Evolutionary conservation across 2,113 vertebrate genomes (phyloP).

Genomic region (Callipepla squamata): DNA sequence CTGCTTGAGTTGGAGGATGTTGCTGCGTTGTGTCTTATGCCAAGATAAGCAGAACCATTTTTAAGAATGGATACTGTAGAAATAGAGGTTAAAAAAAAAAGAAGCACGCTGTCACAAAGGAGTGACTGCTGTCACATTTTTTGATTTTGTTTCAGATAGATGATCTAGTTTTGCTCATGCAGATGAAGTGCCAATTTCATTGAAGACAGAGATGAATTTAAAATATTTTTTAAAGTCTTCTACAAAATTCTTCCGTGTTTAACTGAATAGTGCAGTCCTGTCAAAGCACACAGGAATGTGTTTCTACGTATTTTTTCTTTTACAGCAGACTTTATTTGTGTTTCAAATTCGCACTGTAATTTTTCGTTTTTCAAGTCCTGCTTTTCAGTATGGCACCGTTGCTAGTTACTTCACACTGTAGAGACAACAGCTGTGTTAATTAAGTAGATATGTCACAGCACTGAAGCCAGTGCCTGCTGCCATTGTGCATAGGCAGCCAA

Average conservation of each 20-base stretch:
- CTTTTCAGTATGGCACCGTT: conserved; percentile 38
- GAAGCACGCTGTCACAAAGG: not conserved
- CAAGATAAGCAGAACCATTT: not conserved
- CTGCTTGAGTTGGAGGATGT: fast-evolving
- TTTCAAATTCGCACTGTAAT: conserved; percentile 10
- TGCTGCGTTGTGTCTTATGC: not conserved
- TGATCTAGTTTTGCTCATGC: not conserved
- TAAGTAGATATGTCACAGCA: conserved; percentile 80
- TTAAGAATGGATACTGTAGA: not conserved
- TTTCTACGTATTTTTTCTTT: conserved; percentile 8
- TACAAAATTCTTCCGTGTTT: fast-evolving
- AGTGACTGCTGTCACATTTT: not conserved
- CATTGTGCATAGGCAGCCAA: conserved; percentile 49
- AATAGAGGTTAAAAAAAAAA: not conserved
- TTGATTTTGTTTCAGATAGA: not conserved
- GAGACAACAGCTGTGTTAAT: conserved; percentile 78
- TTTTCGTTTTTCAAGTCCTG: conserved; percentile 6
- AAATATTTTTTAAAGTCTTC: not conserved
- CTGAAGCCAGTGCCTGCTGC: conserved; percentile 66
- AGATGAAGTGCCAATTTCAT: not conserved
- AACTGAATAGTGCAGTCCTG: not conserved
- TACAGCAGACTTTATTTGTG: not conserved
- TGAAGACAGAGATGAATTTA: not conserved
- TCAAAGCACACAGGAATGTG: not conserved
- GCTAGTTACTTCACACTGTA: conserved; percentile 50